Conservation (phyloP, 2,888 invertebrate genomes). For the Tenthredo notha region DNA sequence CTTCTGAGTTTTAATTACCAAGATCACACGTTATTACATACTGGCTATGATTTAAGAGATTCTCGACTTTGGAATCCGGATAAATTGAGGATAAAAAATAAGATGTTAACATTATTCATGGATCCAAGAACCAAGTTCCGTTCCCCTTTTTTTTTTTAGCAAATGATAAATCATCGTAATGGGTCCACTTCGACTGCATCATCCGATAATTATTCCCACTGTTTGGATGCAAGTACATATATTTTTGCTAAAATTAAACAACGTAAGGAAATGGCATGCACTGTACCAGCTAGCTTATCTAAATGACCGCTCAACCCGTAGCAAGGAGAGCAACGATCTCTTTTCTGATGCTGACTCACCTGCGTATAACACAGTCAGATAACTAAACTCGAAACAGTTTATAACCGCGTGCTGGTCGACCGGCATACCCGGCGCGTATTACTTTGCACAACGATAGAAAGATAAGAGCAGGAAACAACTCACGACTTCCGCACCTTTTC, state of each 20-base stretch:
- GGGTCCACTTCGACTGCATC: background rate
- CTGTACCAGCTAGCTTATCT: slow-evolving; percentile 24
- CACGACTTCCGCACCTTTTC: slow-evolving; percentile 53
- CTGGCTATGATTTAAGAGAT: slow-evolving; percentile 23
- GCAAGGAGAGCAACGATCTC: slow-evolving; percentile 39
- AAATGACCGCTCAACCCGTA: slow-evolving; percentile 27
- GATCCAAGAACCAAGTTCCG: background rate
- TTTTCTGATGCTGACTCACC: slow-evolving; percentile 41
- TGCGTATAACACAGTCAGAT: slow-evolving; percentile 21
- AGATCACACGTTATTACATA: slow-evolving; percentile 42
- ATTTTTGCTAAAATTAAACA: slow-evolving; percentile 15
- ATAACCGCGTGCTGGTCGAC: background rate
- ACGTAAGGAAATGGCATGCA: background rate
- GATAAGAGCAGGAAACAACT: slow-evolving; percentile 54
- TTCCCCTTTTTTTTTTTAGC: background rate
- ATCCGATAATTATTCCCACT: background rate
- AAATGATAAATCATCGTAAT: background rate
- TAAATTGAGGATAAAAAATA: background rate
- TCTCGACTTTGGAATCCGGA: slow-evolving; percentile 4
- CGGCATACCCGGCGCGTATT: background rate
- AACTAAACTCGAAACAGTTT: slow-evolving; percentile 39
- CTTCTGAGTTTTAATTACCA: slow-evolving; percentile 29
- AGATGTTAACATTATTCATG: slow-evolving; percentile 20
- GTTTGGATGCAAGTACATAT: background rate
- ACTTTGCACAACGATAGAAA: slow-evolving; percentile 56